These are phyloP conservation scores for Dreissena rostriformis DNA, from an alignment of 1,140 invertebrate genomes.

Conservation along the genomic window DNA sequence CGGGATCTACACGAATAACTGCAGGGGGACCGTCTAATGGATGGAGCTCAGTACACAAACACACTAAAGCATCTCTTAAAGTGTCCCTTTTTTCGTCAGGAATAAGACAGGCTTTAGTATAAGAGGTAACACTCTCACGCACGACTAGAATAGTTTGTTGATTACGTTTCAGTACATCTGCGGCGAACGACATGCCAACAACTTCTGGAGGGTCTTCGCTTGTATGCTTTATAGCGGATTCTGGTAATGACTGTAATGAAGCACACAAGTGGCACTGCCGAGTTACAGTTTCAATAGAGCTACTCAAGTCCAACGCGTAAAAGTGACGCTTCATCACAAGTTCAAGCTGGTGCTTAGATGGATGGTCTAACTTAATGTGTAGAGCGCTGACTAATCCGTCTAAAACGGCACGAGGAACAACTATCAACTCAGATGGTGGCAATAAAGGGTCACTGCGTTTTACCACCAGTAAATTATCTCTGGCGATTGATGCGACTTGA, in stretches of 20 bases:
- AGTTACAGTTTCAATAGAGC: conserved; percentile 13
- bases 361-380: conserved; percentile 63
- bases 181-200: conserved; percentile 45
- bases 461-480: conserved; percentile 56
- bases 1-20: conserved; percentile 33
- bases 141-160: conserved; percentile 55
- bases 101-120: conserved; percentile 38
- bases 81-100: conserved; percentile 28
- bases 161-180: conserved; percentile 53
- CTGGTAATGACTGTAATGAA: conserved; percentile 37
- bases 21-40: conserved; percentile 48
- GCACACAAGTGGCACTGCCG: conserved; percentile 54
- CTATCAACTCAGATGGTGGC: conserved; percentile 51
- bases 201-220: conserved; percentile 10
- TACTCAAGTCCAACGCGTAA: conserved; percentile 60
- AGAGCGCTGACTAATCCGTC: conserved; percentile 60
- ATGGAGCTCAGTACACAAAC: conserved; percentile 9
- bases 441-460: conserved; percentile 25
- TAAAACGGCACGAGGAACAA: conserved; percentile 57
- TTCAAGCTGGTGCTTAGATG: conserved; percentile 55
- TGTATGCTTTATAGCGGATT: conserved; percentile 20
- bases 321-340: conserved; percentile 54
- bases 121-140: conserved; percentile 52
- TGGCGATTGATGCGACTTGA: conserved; percentile 43
- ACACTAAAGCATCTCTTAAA: background rate